Evolutionary conservation across 1,140 invertebrate species (phyloP), one percentile per base, ranked within the genome.

Genomic region (Anadara kagoshimensis): DNA sequence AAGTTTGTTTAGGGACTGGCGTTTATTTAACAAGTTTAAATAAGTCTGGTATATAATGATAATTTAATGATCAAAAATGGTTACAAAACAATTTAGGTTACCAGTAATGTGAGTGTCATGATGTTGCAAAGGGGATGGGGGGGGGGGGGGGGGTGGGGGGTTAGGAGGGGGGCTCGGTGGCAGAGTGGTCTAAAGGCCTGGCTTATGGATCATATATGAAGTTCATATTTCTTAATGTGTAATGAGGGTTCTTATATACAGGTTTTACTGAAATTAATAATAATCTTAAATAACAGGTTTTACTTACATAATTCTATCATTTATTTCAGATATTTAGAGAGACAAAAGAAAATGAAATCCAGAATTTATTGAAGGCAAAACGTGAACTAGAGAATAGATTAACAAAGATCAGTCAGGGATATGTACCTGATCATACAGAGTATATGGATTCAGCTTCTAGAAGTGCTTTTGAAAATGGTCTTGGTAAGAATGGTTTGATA

Each of bases 321-420:
- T 57, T 65, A 67, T 69, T 76, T 22, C 73, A 89, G 88, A 85
- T 89, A 36, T 89, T 89, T 62, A 71, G 88, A 70, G 88, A 89
- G 59, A 89, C 85, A n/a, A 88, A 87, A 73, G 88, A 89, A 73
- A 78, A 79, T 66, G 87, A 89, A 76, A 79, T 89, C 53, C 88
- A 88, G 76, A 87, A 87, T 75, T 59, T 89, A 10, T 67, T 89
- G 20, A 80, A 85, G 61, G 85, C 85, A 16, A 87, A 85, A 74
- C 70, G 87, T 74, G 81, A 85, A 44, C 72, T 88, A 36, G 88
- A 89, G 64, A 83, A 80, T 69, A 84, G 83, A 64, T 43, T 89
- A 41, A 74, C 81, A 16, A 88, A 88, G 64, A 58, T 87, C 29
- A 78, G 83, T 47, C 78, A 80, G 77, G 82, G 78, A 41, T 78